Conservation (phyloP, 2,888 invertebrate genomes). For the Drosophila parthenogenetica region DNA sequence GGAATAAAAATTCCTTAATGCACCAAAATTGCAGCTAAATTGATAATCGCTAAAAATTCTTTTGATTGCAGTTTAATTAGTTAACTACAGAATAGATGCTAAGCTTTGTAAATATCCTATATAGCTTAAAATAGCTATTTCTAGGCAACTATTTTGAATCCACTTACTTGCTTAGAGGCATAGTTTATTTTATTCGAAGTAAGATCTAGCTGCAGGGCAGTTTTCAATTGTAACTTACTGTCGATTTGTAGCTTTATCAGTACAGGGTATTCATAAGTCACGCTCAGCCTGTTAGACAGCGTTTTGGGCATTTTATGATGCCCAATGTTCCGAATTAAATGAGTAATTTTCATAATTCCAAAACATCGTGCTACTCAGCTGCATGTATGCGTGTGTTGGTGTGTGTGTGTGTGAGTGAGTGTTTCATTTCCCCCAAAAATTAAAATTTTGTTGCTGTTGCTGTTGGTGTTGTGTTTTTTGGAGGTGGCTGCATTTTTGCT, state of each 20-base stretch:
- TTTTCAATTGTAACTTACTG: neutral
- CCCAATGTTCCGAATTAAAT: conserved; percentile 22
- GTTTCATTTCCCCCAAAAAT: conserved; percentile 46
- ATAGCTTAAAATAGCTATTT: too few relatives aligned
- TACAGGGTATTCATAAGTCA: conserved; percentile 4
- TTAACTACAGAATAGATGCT: too few relatives aligned
- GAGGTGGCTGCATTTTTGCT: conserved; percentile 38
- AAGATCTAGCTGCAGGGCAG: too few relatives aligned
- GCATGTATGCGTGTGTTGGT: conserved; percentile 4
- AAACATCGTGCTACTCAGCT: conserved; percentile 15
- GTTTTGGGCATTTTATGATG: neutral
- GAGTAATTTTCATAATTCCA: conserved; percentile 43
- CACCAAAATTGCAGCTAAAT: too few relatives aligned
- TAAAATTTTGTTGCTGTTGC: conserved; percentile 5
- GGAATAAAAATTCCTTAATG: too few relatives aligned
- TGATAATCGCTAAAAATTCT: too few relatives aligned
- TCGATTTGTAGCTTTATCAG: too few relatives aligned
- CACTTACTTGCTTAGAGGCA: too few relatives aligned
- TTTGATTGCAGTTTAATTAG: too few relatives aligned
- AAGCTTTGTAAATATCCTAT: too few relatives aligned
- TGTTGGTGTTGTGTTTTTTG: conserved; percentile 3
- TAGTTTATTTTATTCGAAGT: neutral
- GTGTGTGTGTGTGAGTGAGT: conserved; percentile 10
- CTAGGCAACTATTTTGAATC: too few relatives aligned
- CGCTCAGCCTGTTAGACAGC: neutral